Conservation (phyloP, 2,888 invertebrate species). For the Lacanobia wlatinum region DNA sequence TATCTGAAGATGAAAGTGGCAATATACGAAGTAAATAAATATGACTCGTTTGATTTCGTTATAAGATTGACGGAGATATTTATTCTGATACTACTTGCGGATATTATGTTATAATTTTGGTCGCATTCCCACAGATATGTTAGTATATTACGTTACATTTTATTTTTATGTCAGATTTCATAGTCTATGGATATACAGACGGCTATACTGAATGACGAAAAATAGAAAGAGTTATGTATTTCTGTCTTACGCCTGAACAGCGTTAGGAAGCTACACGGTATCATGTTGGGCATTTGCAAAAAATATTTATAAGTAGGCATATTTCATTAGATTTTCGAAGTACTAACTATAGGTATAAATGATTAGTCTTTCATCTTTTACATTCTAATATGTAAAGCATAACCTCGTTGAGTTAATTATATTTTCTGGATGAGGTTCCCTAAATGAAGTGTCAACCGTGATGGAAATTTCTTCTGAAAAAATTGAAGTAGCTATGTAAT, state of each 20-base stretch:
- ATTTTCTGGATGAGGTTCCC: neutral
- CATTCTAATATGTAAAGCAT: neutral
- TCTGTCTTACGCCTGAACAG: too few species aligned
- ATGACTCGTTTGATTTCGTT: conserved; percentile 33
- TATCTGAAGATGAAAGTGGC: conserved; percentile 35
- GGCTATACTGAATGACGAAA: neutral
- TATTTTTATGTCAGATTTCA: neutral
- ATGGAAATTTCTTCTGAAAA: neutral
- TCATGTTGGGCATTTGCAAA: too few species aligned
- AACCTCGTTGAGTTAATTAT: neutral
- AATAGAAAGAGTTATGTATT: too few species aligned
- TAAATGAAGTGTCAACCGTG: conserved; percentile 17
- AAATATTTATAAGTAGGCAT: too few species aligned
- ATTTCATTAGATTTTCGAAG: too few species aligned
- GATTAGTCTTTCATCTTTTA: neutral
- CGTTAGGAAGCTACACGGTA: too few species aligned
- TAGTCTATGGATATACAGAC: neutral
- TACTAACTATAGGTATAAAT: too few species aligned
- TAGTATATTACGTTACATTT: conserved; percentile 16
- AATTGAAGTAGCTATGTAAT: neutral
- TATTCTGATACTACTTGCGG: conserved; percentile 9
- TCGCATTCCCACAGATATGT: neutral
- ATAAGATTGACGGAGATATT: conserved; percentile 34
- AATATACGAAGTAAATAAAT: conserved; percentile 41
- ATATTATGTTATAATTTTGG: conserved; percentile 11